phyloP scores from a whole-genome alignment of 1,140 invertebrate genomes.

The Ooceraea biroi region DNA sequence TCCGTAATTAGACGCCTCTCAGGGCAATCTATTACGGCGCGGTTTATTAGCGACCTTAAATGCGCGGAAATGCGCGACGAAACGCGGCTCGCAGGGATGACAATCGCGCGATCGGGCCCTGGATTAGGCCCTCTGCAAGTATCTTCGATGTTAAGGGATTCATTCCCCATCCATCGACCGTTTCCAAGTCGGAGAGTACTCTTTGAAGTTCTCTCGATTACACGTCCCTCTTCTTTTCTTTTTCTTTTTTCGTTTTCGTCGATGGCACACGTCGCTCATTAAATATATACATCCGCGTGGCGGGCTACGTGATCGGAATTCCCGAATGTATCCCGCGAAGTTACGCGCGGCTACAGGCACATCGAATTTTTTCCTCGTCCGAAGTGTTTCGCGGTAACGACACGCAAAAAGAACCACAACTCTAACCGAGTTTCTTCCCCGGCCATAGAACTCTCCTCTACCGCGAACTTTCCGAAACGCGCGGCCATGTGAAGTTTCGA shows the following conservation, averaged over 20 bases:
- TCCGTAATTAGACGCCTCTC: conserved; percentile 17
- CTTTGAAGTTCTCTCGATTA: no score
- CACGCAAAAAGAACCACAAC: conserved; percentile 63
- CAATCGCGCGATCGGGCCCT: no score
- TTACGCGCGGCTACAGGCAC: conserved; percentile 42
- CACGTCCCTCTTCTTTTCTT: no score
- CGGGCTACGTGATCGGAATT: conserved; percentile 61
- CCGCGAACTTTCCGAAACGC: conserved; percentile 61
- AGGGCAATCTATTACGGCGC: conserved; percentile 20
- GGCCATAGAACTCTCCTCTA: conserved; percentile 51
- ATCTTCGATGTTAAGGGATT: no score
- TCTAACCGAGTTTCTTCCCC: conserved; percentile 65
- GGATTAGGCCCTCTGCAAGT: no score
- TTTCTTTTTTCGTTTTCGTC: background rate
- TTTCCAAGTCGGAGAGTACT: no score
- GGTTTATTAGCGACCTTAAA: conserved; percentile 4
- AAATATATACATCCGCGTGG: conserved; percentile 19
- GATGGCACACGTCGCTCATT: conserved; percentile 8
- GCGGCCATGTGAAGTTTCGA: conserved; percentile 64
- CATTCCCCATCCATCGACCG: no score
- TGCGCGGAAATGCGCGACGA: no score
- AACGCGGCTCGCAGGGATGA: no score
- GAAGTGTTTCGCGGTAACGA: conserved; percentile 64
- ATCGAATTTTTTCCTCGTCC: conserved; percentile 66
- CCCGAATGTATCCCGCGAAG: conserved; percentile 50